Evolutionary conservation across 2,888 invertebrate species (phyloP).

Genomic region (Hirtodrosophila confusa): DNA sequence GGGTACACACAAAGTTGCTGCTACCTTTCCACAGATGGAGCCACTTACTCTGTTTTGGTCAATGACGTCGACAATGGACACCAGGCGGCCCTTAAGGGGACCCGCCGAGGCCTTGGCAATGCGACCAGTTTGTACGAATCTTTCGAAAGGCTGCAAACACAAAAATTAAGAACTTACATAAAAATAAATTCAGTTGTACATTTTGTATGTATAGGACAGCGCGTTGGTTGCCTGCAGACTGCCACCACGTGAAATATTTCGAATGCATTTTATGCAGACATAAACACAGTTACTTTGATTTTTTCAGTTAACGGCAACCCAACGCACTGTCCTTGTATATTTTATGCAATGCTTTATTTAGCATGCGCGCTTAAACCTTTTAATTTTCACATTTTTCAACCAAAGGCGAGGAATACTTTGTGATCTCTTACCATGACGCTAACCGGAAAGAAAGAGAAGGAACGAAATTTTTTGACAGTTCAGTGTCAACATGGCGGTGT

Average conservation of each 20-base stretch:
- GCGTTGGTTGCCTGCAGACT: slow-evolving; percentile 21
- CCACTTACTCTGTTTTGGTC: slow-evolving; percentile 94
- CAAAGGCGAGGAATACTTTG: slow-evolving; percentile 52
- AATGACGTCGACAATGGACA: slow-evolving; percentile 97
- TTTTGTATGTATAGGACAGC: slow-evolving; percentile 17
- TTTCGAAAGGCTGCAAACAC: slow-evolving; percentile 90
- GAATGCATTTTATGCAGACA: slow-evolving; percentile 8
- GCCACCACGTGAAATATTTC: slow-evolving; percentile 60
- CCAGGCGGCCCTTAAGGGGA: slow-evolving; percentile 94
- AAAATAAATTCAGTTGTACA: slow-evolving; percentile 13
- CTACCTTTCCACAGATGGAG: background rate
- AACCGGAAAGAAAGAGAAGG: slow-evolving; percentile 84
- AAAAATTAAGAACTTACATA: slow-evolving; percentile 18
- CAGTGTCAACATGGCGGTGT: slow-evolving; percentile 63
- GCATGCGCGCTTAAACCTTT: slow-evolving; percentile 45
- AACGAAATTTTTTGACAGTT: slow-evolving; percentile 65
- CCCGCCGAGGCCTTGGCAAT: slow-evolving; percentile 98
- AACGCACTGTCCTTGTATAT: slow-evolving; percentile 1
- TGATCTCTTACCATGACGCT: slow-evolving; percentile 83
- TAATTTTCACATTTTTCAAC: slow-evolving; percentile 68
- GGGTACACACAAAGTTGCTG: slow-evolving; percentile 18
- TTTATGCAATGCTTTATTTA: slow-evolving; percentile 47
- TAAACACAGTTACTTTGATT: slow-evolving; percentile 1
- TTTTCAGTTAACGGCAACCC: slow-evolving; percentile 11
- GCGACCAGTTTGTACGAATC: slow-evolving; percentile 98